Evolutionary conservation across 2,113 vertebrate genomes (phyloP).

Genomic region (Ranitomeya imitator): DNA sequence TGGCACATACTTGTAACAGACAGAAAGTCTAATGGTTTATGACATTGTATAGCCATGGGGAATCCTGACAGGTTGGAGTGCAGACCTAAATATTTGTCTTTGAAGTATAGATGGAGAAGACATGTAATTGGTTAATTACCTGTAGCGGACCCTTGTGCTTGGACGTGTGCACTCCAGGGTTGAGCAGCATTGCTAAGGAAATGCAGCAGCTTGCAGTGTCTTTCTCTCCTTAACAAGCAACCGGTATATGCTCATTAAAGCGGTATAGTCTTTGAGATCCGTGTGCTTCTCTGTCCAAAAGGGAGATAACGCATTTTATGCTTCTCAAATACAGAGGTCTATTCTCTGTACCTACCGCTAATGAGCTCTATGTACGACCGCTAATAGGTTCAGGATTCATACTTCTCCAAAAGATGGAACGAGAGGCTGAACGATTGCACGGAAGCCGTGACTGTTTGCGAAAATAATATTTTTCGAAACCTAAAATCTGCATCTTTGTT

Average conservation of each 20-base stretch:
- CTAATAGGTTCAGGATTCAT: slow-evolving; percentile 6
- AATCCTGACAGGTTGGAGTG: background rate
- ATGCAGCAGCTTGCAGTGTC: background rate
- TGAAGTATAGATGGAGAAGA: slow-evolving; percentile 11
- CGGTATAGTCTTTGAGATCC: slow-evolving; percentile 23
- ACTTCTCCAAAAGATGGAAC: background rate
- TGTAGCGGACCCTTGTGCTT: slow-evolving; percentile 10
- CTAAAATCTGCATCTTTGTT: background rate
- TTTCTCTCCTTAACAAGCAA: slow-evolving; percentile 14
- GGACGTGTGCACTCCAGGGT: slow-evolving; percentile 13
- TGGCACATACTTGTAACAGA: background rate
- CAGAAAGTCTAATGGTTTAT: background rate
- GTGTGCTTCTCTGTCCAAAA: background rate
- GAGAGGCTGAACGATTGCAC: background rate
- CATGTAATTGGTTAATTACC: slow-evolving; percentile 23
- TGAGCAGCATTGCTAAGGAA: background rate
- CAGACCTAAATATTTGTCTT: slow-evolving; percentile 8
- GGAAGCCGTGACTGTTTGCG: background rate
- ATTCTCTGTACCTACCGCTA: slow-evolving; percentile 27
- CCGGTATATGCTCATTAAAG: slow-evolving; percentile 16
- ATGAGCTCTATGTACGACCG: background rate
- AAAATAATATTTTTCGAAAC: background rate
- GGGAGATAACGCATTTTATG: slow-evolving; percentile 10
- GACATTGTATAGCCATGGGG: background rate
- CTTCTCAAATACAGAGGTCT: slow-evolving; percentile 20